phyloP scores from a whole-genome alignment of 2,888 invertebrate genomes.

The Himalopsyche tibetana region DNA sequence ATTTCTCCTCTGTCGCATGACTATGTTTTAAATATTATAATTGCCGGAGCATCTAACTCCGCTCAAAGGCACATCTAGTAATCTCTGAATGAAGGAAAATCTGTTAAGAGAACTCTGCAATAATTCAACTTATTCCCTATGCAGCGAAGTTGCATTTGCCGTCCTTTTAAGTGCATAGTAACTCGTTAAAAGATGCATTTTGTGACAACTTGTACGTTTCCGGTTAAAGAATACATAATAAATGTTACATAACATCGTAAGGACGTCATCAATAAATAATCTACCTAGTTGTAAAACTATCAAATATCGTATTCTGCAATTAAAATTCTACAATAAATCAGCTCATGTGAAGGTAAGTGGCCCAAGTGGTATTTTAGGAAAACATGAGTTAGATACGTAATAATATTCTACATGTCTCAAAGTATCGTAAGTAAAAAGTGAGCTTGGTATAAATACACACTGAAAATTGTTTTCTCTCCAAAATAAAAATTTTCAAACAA shows the following conservation, averaged over 20 bases:
- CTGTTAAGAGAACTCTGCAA: conserved; percentile 29
- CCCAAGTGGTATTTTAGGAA: too few relatives aligned
- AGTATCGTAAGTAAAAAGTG: too few relatives aligned
- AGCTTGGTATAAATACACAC: too few relatives aligned
- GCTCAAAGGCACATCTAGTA: not conserved
- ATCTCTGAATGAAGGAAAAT: conserved; percentile 27
- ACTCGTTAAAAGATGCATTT: conserved; percentile 51
- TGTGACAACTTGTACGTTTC: not conserved
- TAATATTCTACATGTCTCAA: too few relatives aligned
- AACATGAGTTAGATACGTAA: too few relatives aligned
- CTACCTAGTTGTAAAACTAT: not conserved
- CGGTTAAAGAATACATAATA: not conserved
- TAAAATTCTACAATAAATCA: not conserved
- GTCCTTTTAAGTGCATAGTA: conserved; percentile 51
- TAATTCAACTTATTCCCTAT: conserved; percentile 22
- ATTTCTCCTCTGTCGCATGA: too few relatives aligned
- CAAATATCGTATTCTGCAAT: too few relatives aligned
- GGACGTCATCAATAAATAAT: not conserved
- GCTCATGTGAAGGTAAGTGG: too few relatives aligned
- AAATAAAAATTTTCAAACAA: too few relatives aligned
- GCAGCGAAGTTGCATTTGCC: conserved; percentile 22
- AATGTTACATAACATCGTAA: not conserved
- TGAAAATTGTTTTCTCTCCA: too few relatives aligned
- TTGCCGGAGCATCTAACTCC: not conserved
- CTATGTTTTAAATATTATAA: too few relatives aligned